Percentiles rank a stretch among this genome's conserved stretches.
Conservation (phyloP, 2,888 invertebrate genomes). For the Leptinotarsa rubiginosa region DNA sequence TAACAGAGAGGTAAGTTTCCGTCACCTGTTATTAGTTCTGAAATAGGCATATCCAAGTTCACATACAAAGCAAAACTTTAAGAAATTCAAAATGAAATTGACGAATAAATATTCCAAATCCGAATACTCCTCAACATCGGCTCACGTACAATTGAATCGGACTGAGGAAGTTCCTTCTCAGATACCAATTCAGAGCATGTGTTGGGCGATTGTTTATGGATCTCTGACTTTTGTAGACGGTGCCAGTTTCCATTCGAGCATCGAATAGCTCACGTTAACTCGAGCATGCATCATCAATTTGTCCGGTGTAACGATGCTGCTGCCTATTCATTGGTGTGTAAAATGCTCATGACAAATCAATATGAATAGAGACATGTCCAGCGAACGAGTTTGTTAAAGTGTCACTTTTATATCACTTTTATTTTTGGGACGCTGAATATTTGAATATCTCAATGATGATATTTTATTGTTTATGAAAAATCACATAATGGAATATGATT, state of each 20-base stretch:
- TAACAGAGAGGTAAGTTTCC: no score
- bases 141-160: not conserved
- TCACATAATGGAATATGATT: no score
- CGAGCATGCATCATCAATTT: conserved; percentile 38
- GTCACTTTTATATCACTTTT: not conserved
- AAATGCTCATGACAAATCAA: conserved; percentile 17
- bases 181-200: conserved; percentile 13
- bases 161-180: not conserved
- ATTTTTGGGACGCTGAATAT: not conserved
- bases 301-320: conserved; percentile 9
- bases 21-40: no score
- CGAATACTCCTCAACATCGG: not conserved
- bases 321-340: conserved; percentile 1
- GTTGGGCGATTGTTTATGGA: conserved; percentile 19
- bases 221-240: conserved; percentile 13
- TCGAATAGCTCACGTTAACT: conserved; percentile 6
- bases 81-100: not conserved
- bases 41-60: no score
- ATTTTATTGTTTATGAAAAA: no score
- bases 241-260: conserved; percentile 7
- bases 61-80: no score
- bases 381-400: not conserved
- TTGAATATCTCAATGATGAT: not conserved
- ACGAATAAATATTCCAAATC: not conserved
- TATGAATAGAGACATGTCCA: conserved; percentile 6